Evolutionary conservation across 2,113 vertebrate species (phyloP).

Genomic region (Hiodon alosoides): DNA sequence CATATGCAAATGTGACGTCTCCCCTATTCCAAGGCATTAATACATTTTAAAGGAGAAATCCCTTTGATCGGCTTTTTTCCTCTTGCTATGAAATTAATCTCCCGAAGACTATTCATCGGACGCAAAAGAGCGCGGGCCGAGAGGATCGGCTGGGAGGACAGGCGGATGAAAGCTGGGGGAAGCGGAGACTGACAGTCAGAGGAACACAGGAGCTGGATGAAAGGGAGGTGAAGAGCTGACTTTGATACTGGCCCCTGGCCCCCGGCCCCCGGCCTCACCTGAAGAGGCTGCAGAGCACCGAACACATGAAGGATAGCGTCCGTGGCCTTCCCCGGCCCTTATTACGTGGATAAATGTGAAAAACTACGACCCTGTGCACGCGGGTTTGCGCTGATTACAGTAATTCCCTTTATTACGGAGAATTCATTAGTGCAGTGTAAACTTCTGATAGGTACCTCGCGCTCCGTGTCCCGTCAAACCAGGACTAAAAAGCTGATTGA

Average conservation of each 20-base stretch:
- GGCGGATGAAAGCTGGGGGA: slow-evolving; percentile 17
- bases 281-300: neutral
- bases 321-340: too few species aligned
- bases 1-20: slow-evolving; percentile 24
- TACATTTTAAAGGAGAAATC: slow-evolving; percentile 15
- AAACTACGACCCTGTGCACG: too few species aligned
- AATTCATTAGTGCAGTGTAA: too few species aligned
- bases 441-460: too few species aligned
- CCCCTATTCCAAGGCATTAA: slow-evolving; percentile 19
- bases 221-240: neutral
- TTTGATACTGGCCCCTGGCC: neutral
- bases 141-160: neutral
- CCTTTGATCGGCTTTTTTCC: slow-evolving; percentile 10
- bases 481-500: too few species aligned
- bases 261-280: too few species aligned
- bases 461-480: too few species aligned
- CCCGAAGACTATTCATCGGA: slow-evolving; percentile 16
- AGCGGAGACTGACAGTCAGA: slow-evolving; percentile 6
- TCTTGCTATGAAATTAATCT: slow-evolving; percentile 21
- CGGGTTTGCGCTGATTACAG: too few species aligned
- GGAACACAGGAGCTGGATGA: neutral
- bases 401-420: too few species aligned
- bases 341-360: too few species aligned
- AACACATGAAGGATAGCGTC: neutral
- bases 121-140: neutral